These are phyloP conservation scores for Rhynchophorus ferrugineus DNA, from an alignment of 1,140 invertebrate species.

Conservation along the genomic window DNA sequence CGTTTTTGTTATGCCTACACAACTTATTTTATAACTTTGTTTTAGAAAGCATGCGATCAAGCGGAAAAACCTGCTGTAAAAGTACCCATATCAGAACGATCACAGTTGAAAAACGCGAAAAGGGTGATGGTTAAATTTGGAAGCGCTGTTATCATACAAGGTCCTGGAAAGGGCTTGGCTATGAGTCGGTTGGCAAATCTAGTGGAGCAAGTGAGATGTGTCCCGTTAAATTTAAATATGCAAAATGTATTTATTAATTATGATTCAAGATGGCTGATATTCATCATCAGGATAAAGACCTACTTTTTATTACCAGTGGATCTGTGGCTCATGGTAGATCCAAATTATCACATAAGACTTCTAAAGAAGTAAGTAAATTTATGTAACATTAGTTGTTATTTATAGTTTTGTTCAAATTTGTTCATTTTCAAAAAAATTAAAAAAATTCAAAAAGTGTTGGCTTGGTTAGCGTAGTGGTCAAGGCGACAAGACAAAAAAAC, in stretches of 20 bases:
- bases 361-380: not conserved
- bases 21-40: too few species aligned
- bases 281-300: constrained; percentile 6
- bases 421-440: too few species aligned
- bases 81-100: not conserved
- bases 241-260: not conserved
- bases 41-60: not conserved
- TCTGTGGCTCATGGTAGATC: constrained; percentile 12
- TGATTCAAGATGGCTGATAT: constrained; percentile 12
- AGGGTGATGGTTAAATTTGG: constrained; percentile 10
- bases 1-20: too few species aligned
- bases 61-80: not conserved
- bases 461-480: too few species aligned
- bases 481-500: too few species aligned
- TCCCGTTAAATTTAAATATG: not conserved
- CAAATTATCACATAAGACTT: not conserved
- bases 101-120: constrained; percentile 2
- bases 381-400: not conserved
- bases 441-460: too few species aligned
- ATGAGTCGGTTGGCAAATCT: constrained; percentile 4
- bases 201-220: constrained; percentile 5
- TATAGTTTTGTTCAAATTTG: too few species aligned
- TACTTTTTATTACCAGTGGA: constrained; percentile 16
- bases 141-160: constrained; percentile 3
- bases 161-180: not conserved